Evolutionary conservation across 1,140 invertebrate genomes (phyloP).

Genomic region (Tetramorium simillimum): DNA sequence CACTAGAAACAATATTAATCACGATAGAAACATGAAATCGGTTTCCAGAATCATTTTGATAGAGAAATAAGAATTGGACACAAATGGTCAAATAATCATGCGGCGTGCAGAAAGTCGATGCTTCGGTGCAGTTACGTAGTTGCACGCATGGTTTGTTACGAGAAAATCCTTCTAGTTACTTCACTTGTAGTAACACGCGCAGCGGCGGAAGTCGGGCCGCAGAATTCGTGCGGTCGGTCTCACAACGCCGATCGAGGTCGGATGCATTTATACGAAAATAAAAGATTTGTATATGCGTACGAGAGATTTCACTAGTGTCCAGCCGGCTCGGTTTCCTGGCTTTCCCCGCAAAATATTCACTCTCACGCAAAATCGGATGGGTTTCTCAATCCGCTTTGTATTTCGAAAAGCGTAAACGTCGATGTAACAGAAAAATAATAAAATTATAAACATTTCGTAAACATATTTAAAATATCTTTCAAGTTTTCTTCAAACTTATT

Average conservation of each 20-base stretch:
- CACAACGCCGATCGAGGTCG: slow-evolving; percentile 65
- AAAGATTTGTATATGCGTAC: slow-evolving; percentile 43
- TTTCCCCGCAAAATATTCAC: slow-evolving; percentile 66
- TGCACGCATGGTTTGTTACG: slow-evolving; percentile 48
- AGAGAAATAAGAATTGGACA: slow-evolving; percentile 5
- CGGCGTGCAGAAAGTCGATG: slow-evolving; percentile 25
- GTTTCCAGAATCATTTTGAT: not conserved
- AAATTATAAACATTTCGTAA: too few relatives aligned
- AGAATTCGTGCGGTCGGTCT: slow-evolving; percentile 59
- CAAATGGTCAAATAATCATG: slow-evolving; percentile 19
- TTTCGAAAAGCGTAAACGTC: not conserved
- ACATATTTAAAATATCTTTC: not conserved
- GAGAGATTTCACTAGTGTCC: slow-evolving; percentile 63
- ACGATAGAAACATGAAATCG: not conserved
- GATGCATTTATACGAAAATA: slow-evolving; percentile 69
- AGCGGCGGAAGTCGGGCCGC: slow-evolving; percentile 58
- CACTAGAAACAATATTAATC: not conserved
- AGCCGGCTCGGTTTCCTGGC: slow-evolving; percentile 60
- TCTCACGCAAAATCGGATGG: slow-evolving; percentile 28
- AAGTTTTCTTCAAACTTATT: not conserved
- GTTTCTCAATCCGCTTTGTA: slow-evolving; percentile 12
- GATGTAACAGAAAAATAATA: not conserved
- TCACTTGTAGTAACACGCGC: slow-evolving; percentile 31
- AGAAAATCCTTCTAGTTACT: slow-evolving; percentile 51
- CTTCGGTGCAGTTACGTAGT: slow-evolving; percentile 9